A percentile compares a stretch with the other conserved stretches of the same genome.
phyloP scores from a whole-genome alignment of 2,113 vertebrate genomes.

The Phalacrocorax carbo region DNA sequence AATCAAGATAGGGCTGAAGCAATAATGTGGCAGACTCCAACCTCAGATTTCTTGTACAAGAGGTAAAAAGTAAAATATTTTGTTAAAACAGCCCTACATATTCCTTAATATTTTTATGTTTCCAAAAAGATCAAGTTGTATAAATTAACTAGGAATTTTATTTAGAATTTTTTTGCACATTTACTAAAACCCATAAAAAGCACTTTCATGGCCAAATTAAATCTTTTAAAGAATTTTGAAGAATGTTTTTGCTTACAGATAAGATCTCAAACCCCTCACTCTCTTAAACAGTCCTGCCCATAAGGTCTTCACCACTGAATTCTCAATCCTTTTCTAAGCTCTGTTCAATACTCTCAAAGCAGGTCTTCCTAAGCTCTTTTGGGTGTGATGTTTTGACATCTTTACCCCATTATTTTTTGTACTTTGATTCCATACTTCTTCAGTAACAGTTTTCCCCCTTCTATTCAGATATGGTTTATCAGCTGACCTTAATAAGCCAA shows the following conservation, averaged over 20 bases:
- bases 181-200: neutral
- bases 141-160: neutral
- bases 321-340: neutral
- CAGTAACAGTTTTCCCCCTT: neutral
- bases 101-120: neutral
- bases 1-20: neutral
- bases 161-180: neutral
- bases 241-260: neutral
- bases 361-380: neutral
- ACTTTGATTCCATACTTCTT: neutral
- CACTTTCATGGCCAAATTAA: neutral
- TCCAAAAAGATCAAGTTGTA: neutral
- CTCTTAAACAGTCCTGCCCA: neutral
- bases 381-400: neutral
- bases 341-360: neutral
- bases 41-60: neutral
- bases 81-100: neutral
- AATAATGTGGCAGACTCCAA: neutral
- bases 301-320: neutral
- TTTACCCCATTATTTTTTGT: neutral
- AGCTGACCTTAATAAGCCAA: neutral
- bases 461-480: neutral
- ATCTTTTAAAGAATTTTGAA: neutral
- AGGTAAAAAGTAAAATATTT: neutral
- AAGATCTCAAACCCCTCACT: neutral